A percentile compares a stretch with the other conserved stretches of the same genome.
Conservation (phyloP, 2,888 invertebrate genomes). For the Mesorhabditis belari region DNA sequence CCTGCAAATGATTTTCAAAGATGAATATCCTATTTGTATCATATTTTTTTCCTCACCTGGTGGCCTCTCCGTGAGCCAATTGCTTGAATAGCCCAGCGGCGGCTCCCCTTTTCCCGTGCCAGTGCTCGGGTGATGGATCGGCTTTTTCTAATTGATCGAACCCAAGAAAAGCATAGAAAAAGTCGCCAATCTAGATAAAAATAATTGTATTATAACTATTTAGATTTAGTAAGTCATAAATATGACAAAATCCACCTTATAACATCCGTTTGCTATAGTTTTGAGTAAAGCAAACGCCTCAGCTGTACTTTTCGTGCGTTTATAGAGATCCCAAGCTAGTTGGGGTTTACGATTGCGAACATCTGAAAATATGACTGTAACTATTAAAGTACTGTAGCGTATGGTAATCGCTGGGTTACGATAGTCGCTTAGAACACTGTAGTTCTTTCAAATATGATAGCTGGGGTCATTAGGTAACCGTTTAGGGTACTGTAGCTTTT, state of each 20-base stretch:
- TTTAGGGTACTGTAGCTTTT: too few relatives aligned
- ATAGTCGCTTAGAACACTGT: too few relatives aligned
- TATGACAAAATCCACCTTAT: conserved; percentile 60
- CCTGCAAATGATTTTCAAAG: neutral
- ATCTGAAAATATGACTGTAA: conserved; percentile 16
- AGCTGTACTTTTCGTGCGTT: conserved; percentile 70
- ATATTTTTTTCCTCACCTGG: conserved; percentile 58
- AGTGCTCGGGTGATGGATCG: conserved; percentile 91
- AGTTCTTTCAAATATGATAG: too few relatives aligned
- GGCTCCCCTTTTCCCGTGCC: conserved; percentile 64
- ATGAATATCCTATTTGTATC: neutral
- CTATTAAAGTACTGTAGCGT: too few relatives aligned
- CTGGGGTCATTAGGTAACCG: too few relatives aligned
- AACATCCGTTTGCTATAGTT: conserved; percentile 92
- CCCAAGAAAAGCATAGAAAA: conserved; percentile 89
- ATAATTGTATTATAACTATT: neutral
- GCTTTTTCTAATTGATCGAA: conserved; percentile 90
- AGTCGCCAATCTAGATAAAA: conserved; percentile 73
- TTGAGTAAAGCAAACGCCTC: conserved; percentile 86
- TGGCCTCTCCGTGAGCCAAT: conserved; percentile 69
- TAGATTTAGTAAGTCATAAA: neutral
- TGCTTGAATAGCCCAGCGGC: conserved; percentile 56
- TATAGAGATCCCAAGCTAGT: conserved; percentile 87
- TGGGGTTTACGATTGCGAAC: conserved; percentile 19
- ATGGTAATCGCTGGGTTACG: too few relatives aligned